These are phyloP conservation scores for Papilio xuthus DNA, from an alignment of 1,140 invertebrate species.

Conservation along the genomic window DNA sequence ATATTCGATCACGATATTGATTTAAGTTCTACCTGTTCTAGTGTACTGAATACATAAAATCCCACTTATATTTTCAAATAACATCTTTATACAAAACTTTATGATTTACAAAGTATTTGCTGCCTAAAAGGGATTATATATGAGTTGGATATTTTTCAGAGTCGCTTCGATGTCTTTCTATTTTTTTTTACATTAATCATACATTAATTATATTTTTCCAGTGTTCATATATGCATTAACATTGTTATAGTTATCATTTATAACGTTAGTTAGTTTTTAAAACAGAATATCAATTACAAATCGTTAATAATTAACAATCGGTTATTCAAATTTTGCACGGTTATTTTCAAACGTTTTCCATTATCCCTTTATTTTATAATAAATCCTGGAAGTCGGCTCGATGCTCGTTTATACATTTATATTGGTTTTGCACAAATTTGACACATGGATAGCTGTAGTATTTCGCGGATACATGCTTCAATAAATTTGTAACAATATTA, in stretches of 20 bases:
- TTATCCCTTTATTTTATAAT: too few relatives aligned
- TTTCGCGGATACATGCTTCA: background rate
- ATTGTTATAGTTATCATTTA: background rate
- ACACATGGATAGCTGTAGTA: too few relatives aligned
- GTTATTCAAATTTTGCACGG: background rate
- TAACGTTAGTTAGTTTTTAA: background rate
- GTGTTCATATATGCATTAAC: background rate
- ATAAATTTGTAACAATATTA: too few relatives aligned
- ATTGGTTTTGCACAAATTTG: too few relatives aligned
- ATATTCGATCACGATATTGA: slow-evolving; percentile 53
- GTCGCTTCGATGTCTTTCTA: background rate
- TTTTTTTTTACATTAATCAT: background rate
- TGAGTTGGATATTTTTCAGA: background rate
- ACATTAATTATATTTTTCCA: background rate
- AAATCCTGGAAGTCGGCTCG: background rate
- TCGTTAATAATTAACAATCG: background rate
- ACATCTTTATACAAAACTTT: background rate
- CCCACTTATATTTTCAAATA: background rate
- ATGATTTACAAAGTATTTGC: background rate
- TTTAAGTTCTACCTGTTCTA: slow-evolving; percentile 46
- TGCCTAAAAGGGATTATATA: background rate
- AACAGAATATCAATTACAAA: background rate
- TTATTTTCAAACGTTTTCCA: too few relatives aligned
- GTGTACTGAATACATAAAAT: slow-evolving; percentile 27
- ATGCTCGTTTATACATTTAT: background rate